Evolutionary conservation across 2,113 vertebrate species (phyloP).

Genomic region (Nipponia nippon): DNA sequence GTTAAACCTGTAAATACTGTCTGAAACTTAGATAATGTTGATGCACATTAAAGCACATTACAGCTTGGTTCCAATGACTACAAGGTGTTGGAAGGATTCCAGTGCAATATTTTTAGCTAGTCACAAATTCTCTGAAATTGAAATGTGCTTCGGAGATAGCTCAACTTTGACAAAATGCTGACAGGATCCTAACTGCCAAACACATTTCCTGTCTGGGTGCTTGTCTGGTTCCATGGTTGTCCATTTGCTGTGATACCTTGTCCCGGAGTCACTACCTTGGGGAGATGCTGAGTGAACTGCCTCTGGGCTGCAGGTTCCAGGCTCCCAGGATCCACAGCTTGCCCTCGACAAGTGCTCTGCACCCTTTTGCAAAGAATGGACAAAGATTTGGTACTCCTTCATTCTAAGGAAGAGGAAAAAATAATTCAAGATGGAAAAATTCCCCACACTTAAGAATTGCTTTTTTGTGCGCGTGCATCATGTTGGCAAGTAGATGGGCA

Average conservation of each 20-base stretch:
- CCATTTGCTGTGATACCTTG: neutral
- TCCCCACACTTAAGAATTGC: neutral
- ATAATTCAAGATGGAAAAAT: neutral
- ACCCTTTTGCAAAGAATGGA: neutral
- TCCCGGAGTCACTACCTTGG: no score
- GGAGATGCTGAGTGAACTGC: neutral
- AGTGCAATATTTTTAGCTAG: neutral
- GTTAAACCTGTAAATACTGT: neutral
- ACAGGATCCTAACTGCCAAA: neutral
- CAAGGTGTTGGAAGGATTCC: neutral
- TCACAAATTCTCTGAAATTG: neutral
- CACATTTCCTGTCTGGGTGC: neutral
- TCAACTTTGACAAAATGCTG: neutral
- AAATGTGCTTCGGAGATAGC: neutral
- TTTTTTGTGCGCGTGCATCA: neutral
- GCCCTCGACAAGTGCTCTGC: neutral
- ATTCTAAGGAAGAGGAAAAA: neutral
- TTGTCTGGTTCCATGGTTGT: neutral
- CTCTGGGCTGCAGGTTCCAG: neutral
- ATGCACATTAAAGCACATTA: neutral
- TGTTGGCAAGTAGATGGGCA: neutral
- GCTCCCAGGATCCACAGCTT: neutral
- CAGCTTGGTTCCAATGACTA: neutral
- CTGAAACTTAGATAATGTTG: neutral
- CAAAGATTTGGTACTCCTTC: neutral